Base-by-base conservation (phyloP, 2,113 vertebrate species). In the Cynoglossus semilaevis region DNA sequence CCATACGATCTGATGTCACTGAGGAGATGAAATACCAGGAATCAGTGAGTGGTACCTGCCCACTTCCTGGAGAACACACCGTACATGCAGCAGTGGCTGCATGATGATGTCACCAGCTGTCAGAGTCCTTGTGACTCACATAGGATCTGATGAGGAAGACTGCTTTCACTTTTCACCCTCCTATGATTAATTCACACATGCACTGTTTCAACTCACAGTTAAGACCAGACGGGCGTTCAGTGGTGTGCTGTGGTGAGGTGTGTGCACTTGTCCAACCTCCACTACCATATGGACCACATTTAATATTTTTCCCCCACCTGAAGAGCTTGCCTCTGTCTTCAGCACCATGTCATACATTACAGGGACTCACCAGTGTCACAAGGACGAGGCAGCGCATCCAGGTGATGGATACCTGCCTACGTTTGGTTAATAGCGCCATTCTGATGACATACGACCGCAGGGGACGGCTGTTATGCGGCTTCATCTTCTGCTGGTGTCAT, bases 381-480 rank as follows among this genome's bases (percentile, higher is more conserved):
- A 36, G 18, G 55, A 43, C 42, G 62, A 72, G 79, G 55, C 43
- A 17, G 63, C 75, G 57, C 29, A 13, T 61, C 58, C 67, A 69
- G 56, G 80, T 87, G 88, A 88, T 73, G 62, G 85, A 85, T 86
- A 84, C 82, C 82, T 87, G 82, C 70, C 86, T 52, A 63, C 70
- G 73, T 82, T 86, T 85, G 53, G 79, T 85, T 83, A 85, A 88
- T 84, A 82, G 77, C 14, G 17, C 74, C 62, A 67, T 81, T 75
- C 15, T 18, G 52, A 51, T 83, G 86, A 88, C 68, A 74, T 63
- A 86, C 19, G 53, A 65, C 11, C 44, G 1, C 8, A 8, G 58
- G 35, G 22, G 74, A 77, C 71, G 47, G 76, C 76, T 46, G 69
- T 79, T 81, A 82, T 77, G 71, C 36, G 76, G 77, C 73, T 83